Percentiles rank a stretch among this genome's conserved stretches.
phyloP scores from a whole-genome alignment of 2,888 invertebrate genomes.

The Sturmia bella region DNA sequence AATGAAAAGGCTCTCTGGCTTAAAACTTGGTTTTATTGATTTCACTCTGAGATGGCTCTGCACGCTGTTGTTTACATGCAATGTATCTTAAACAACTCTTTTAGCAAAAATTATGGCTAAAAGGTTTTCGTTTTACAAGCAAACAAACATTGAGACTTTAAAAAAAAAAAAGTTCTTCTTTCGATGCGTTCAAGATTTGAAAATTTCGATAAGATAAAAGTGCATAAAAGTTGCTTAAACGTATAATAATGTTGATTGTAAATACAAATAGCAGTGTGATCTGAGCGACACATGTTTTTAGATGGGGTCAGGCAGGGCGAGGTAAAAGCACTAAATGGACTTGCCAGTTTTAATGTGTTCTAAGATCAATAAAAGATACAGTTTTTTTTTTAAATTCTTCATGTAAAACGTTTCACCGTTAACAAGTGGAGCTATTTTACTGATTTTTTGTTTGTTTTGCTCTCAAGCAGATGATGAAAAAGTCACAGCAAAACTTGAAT shows the following conservation, averaged over 20 bases:
- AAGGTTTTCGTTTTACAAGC: conserved; percentile 58
- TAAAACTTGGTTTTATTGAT: conserved; percentile 50
- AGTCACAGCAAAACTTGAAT: too few species aligned
- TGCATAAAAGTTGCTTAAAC: conserved; percentile 61
- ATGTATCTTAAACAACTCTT: conserved; percentile 55
- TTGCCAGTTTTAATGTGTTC: conserved; percentile 15
- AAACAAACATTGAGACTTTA: conserved; percentile 41
- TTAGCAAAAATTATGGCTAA: conserved; percentile 53
- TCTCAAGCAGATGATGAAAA: too few species aligned
- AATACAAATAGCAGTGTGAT: conserved; percentile 23
- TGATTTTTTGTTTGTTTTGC: too few species aligned
- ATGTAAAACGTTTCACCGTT: neutral
- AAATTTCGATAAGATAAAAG: conserved; percentile 66
- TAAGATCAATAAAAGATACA: conserved; percentile 15
- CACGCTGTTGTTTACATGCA: conserved; percentile 59
- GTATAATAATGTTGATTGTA: conserved; percentile 49
- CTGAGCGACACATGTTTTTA: conserved; percentile 42
- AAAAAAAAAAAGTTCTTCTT: conserved; percentile 14
- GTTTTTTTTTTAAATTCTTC: neutral
- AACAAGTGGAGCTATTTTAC: neutral
- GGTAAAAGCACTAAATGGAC: conserved; percentile 8
- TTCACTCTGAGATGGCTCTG: conserved; percentile 49
- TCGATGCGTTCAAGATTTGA: conserved; percentile 37
- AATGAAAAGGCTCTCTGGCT: conserved; percentile 4
- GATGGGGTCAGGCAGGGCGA: neutral